Conservation (phyloP, 2,797 vertebrate genomes). For the Ctenochaetus hawaiiensis region DNA sequence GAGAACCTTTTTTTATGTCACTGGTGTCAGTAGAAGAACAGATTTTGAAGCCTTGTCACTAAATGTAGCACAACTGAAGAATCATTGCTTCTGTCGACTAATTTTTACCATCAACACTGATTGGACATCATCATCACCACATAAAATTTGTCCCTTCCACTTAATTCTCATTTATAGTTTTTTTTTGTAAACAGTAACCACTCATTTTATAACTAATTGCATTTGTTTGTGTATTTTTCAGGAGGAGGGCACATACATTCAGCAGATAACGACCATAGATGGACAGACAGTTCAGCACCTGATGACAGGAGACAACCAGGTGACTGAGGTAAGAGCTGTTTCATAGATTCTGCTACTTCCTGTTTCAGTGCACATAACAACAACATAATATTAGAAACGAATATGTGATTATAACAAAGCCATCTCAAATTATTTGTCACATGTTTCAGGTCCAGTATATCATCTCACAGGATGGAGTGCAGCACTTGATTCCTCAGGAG, state of each 20-base stretch:
- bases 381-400: constrained; percentile 5
- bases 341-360: neutral
- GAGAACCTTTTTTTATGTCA: too few relatives aligned
- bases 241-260: constrained; percentile 96
- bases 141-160: too few relatives aligned
- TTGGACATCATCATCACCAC: too few relatives aligned
- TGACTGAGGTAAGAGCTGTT: constrained; percentile 79
- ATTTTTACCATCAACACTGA: too few relatives aligned
- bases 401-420: neutral
- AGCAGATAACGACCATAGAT: constrained; percentile 96
- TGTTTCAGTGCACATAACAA: neutral
- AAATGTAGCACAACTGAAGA: too few relatives aligned
- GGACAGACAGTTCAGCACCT: constrained; percentile 97
- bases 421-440: neutral
- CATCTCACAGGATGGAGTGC: constrained; percentile 96
- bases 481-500: constrained; percentile 95
- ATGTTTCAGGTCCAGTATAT: constrained; percentile 94
- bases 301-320: constrained; percentile 95
- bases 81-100: too few relatives aligned
- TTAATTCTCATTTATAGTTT: neutral
- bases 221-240: constrained; percentile 61
- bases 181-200: neutral
- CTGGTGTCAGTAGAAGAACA: too few relatives aligned
- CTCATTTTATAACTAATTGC: neutral
- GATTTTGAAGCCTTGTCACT: too few relatives aligned